These are phyloP conservation scores for Pachyuromys duprasi DNA, from an alignment of 2,797 vertebrate genomes.

Conservation along the genomic window DNA sequence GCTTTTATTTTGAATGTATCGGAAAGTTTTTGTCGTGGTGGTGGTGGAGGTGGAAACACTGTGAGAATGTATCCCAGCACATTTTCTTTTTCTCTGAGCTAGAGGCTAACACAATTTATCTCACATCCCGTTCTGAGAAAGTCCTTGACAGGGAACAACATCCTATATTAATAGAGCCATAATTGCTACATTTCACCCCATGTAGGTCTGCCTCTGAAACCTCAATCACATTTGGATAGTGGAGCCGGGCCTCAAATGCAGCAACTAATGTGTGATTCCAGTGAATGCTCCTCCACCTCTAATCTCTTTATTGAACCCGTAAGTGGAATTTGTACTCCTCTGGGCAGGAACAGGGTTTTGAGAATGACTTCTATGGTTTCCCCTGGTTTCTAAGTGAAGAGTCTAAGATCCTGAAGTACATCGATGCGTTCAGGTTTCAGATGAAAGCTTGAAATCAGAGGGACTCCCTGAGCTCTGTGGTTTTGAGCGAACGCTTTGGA, in stretches of 20 bases:
- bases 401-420: background rate
- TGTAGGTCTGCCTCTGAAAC: constrained; percentile 25
- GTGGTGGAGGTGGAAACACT: background rate
- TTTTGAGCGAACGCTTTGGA: constrained; percentile 61
- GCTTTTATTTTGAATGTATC: background rate
- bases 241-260: background rate
- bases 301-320: background rate
- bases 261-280: background rate
- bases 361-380: background rate
- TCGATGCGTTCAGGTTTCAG: constrained; percentile 19
- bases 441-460: constrained; percentile 5
- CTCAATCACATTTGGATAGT: background rate
- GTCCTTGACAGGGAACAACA: background rate
- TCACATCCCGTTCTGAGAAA: constrained; percentile 18
- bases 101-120: background rate
- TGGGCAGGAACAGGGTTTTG: background rate
- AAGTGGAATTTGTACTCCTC: constrained; percentile 6
- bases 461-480: background rate
- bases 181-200: constrained; percentile 53
- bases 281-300: background rate
- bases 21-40: background rate
- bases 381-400: background rate
- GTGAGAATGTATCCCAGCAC: background rate
- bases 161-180: constrained; percentile 48
- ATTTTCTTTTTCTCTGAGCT: background rate